Base-by-base conservation (phyloP, 2,797 vertebrate genomes). In the Paramormyrops hopkinsi region DNA sequence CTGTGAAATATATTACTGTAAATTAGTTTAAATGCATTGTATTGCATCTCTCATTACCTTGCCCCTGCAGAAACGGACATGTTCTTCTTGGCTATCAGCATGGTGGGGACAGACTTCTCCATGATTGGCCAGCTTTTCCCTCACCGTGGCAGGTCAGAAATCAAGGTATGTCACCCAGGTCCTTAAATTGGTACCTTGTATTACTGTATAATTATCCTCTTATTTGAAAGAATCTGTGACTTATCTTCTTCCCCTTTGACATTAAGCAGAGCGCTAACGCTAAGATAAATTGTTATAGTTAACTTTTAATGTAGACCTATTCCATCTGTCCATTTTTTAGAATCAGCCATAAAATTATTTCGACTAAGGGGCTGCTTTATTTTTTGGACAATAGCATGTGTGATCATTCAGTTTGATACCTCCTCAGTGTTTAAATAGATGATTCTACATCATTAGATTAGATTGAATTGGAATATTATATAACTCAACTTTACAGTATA, bases 61-160 rank as follows among this genome's bases (percentile, higher is more conserved):
- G 59, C 86, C 17, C 22, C 91, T 90, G 51, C 94, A 99, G 98
- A 99, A 95, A 99, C 98, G 0, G 98, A 99, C 91, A 97, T 99
- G 98, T 99, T 99, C 94, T 99, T 97, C 93, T 93, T 99, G 94
- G 98, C 98, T 14, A 96, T 99, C 86, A 99, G 97, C 93, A 99
- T 99, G 98, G 98, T 99, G 90, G 98, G 98, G 92, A 99, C 98
- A 8, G 98, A 99, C 94, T 99, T 99, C 90, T 98, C 98, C 79
- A 97, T 99, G 97, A 99, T 99, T 73, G 96, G 97, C 76, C 97
- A 97, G 46, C 96, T 99, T 65, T 99, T 99, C 95, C 97, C 98
- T 92, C 97, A 98, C 91, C 97, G 98, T 95, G 95, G 95, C 92
- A 97, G 99, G 88, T 94, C 96, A 82, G 98, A 99, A 94, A 99